Base-by-base conservation (phyloP, 2,113 vertebrate genomes). In the Pipa parva region DNA sequence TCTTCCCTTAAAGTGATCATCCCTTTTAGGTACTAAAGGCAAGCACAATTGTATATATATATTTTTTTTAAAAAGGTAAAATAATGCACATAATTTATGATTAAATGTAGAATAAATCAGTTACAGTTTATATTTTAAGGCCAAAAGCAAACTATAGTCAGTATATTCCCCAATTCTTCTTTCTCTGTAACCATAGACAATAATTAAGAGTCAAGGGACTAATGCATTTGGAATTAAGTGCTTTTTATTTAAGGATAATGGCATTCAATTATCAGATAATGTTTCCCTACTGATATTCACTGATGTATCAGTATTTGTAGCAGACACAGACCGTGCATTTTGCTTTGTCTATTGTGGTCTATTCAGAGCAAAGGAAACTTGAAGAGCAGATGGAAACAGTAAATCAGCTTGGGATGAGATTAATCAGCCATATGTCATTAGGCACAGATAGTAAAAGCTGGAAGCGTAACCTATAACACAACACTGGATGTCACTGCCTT, bases 351-450 rank as follows among this genome's bases (percentile, higher is more conserved):
- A 27, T 18, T 4, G 17, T 26, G 46, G 28, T 17, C 49, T 20
- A 26, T 36, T 36, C 22, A 6, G 18, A 52, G 36, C 31, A n/a
- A 10, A 7, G n/a, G n/a, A 21, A 21, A 25, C 1, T 9, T 11
- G 26, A 20, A 29, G 37, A 57, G 20, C 54, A 66, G 63, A 66
- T 58, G 54, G 52, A 58, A 58, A 48, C 39, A 49, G 27, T 58
- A 66, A 66, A 58, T 66, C 49, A 52, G 65, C 56, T 33, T 9
- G 17, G 45, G 50, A 27, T 55, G 63, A 65, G 63, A 65, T 45
- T 57, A 58, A 58, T 48, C 20, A 33, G 9, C 63, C 63, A 66
- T 48, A 58, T 66, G 63, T 58, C 54, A 45, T 26, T 2, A 45
- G 13, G 21, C 4, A 24, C 27, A 49, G 36, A 50, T 46, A 51